Evolutionary conservation across 1,140 invertebrate genomes (phyloP), one percentile per base, ranked within the genome.

Genomic region (Spodoptera litura): DNA sequence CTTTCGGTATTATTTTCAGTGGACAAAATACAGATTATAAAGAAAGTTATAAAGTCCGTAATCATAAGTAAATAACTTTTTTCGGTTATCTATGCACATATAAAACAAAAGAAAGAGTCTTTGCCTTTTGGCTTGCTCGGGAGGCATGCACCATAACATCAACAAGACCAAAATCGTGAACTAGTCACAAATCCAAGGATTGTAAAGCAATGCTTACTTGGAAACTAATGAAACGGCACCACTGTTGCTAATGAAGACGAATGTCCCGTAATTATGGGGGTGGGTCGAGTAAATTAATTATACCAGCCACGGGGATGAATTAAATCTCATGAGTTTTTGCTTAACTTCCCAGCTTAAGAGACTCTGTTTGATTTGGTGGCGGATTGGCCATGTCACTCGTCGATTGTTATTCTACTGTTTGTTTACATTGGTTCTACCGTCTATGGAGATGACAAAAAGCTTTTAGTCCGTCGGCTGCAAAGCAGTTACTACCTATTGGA

Each of bases 211-310:
- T 20, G 55, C 59, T 73, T 44, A 11, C 38, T 15, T 15, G 38
- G 55, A 11, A 74, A 61, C 71, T 61, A 74, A 74, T 74, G 56
- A 74, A 74, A 49, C 58, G 58, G 44, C 66, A 61, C 56, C 55
- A 6, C 15, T 20, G 27, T 49, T 12, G 12, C 56, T 74, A 74
- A 74, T 74, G 71, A 74, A 74, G 71, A 74, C 71, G 71, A 74
- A 74, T 74, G 71, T 31, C 38, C n/a, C 13, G 38, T 74, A 74
- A 74, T 74, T 74, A 74, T 27, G 35, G 20, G 56, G 71, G 71
- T 20, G 71, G 35, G 56, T 38, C 55, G 11, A 25, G 38, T 59
- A 27, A 49, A 74, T 74, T 74, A 59, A 74, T 74, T 74, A 74
- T 61, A 49, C 55, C 61, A 51, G 38, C 53, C 56, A 70, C 12